Evolutionary conservation across 2,797 vertebrate species (phyloP).

Genomic region (Mus minutoides): DNA sequence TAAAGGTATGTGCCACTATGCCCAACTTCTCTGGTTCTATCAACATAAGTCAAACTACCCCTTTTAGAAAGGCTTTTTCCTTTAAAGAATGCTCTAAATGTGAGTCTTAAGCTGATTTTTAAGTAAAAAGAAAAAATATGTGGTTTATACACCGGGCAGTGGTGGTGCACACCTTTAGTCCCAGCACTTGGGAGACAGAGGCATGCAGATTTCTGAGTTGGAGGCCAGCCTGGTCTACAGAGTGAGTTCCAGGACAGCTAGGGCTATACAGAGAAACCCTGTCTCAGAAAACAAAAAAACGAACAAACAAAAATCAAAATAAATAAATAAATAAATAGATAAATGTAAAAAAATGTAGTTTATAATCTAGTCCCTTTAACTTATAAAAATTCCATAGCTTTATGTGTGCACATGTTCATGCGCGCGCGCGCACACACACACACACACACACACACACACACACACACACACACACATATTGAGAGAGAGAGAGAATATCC

Average conservation of each 20-base stretch:
- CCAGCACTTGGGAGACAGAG: no score
- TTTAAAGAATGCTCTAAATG: background rate
- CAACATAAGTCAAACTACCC: background rate
- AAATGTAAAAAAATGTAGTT: background rate
- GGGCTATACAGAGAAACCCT: no score
- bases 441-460: background rate
- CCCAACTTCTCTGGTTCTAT: background rate
- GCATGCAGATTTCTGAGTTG: no score
- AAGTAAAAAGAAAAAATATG: background rate
- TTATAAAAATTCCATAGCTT: background rate
- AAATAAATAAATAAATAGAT: no score
- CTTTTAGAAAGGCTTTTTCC: constrained; percentile 29
- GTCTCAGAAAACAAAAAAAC: no score
- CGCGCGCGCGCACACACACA: background rate
- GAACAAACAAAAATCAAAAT: no score
- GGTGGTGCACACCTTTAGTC: no score
- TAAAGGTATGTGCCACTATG: background rate
- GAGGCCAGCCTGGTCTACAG: no score
- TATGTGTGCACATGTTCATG: background rate
- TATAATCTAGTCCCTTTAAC: background rate
- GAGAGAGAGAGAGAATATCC: background rate
- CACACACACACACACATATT: no score
- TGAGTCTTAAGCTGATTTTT: constrained; percentile 13
- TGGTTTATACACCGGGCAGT: background rate
- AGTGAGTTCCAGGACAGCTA: no score